phyloP scores from a whole-genome alignment of 2,797 vertebrate species.

The Paramormyrops hopkinsi region DNA sequence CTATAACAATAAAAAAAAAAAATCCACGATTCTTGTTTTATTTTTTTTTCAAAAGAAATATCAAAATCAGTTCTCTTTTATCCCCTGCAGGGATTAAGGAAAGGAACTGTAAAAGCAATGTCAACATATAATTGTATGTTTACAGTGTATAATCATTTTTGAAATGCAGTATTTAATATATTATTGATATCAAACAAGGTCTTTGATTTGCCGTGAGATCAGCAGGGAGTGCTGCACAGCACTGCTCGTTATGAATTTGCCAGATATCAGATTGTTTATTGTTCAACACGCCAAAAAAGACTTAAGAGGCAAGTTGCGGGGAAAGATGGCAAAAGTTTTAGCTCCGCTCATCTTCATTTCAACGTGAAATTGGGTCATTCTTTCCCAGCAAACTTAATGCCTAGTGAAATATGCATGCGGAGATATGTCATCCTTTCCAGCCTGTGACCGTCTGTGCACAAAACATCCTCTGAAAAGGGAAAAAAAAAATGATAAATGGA shows the following conservation, averaged over 20 bases:
- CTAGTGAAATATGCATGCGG: not conserved
- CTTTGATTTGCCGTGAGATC: not conserved
- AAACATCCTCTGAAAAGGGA: not conserved
- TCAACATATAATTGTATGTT: constrained; percentile 6
- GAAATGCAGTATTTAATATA: constrained; percentile 8
- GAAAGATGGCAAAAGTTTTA: not conserved
- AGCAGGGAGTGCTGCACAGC: not conserved
- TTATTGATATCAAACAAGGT: constrained; percentile 7
- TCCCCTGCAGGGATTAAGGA: not conserved
- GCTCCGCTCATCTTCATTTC: not conserved
- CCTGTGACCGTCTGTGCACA: not conserved
- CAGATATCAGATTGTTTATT: not conserved
- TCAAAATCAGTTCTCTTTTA: not conserved
- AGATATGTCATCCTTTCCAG: not conserved
- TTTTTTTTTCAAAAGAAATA: not conserved
- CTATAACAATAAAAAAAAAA: not conserved
- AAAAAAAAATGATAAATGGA: not conserved
- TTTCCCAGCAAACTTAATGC: not conserved
- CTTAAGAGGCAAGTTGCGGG: not conserved
- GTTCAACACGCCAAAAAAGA: not conserved
- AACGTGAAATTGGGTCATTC: not conserved
- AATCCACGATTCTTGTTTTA: not conserved
- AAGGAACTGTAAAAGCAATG: not conserved
- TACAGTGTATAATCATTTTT: constrained; percentile 6
- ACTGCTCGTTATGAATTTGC: not conserved